Base-by-base conservation (phyloP, 2,113 vertebrate species). In the Saccopteryx bilineata region DNA sequence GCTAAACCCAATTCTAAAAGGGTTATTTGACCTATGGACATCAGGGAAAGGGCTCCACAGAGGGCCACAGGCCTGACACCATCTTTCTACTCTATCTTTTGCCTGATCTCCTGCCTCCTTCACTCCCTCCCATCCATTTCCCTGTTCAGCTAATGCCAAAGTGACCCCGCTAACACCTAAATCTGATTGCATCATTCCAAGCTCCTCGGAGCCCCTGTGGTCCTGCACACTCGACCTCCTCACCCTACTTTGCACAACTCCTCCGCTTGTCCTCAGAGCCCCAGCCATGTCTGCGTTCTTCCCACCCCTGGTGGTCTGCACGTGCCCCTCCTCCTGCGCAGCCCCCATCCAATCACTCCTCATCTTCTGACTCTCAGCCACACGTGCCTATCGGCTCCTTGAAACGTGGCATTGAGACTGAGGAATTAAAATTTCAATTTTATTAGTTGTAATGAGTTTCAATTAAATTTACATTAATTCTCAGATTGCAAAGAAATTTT, bases 401-500 rank as follows among this genome's bases (percentile, higher is more conserved):
- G 33, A 74, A 24, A 58, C 48, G 33, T 66, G n/a, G 26, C 76
- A 31, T 10, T 50, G 33, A 74, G 23, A 87, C 28, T 39, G 31
- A 81, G 21, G 17, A 66, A 31, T 65, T 86, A 63, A 60, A 46
- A 7, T 12, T 66, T 80, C 48, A 46, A 71, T 63, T 71, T 19
- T 39, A 74, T 87, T 80, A 8, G 1, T 63, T 54, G 68, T 31
- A 84, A 76, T 72, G 78, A 63, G 10, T 46, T 61, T 21, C 61
- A 91, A 66, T 26, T 56, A 87, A 56, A 66, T 66, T 79, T 31
- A 84, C 56, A 61, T 84, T 46, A 84, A 48, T 48, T 72, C 74
- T 74, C 56, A 72, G 21, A 24, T 91, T 48, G 58, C 65, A 80
- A 91, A 91, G 66, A 10, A 81, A 66, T 74, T 56, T 87, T 91